Evolutionary conservation across 2,888 invertebrate genomes (phyloP), one percentile per base, ranked within the genome.

Genomic region (Aelia acuminata): DNA sequence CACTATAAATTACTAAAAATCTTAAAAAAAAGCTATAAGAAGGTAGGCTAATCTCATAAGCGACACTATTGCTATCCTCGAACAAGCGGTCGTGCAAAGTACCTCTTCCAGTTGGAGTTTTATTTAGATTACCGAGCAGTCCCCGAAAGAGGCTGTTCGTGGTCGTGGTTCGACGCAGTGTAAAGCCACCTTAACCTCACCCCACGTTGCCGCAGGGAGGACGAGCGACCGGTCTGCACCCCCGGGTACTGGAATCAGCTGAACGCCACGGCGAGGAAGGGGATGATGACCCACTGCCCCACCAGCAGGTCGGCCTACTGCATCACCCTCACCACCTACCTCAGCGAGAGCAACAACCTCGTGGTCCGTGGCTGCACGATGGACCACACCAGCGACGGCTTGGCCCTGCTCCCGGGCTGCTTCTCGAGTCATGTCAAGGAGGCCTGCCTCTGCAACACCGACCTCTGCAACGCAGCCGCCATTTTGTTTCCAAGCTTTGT

Each of bases 261-360:
- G 49, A 89, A 87, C 57, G n/a, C 39, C 20, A 53, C 87, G 18
- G 50, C 70, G 22, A 89, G 87, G 49, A 87, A 88, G 31, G 35
- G 11, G 80, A 63, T 89, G 88, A 80, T 84, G 39, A 89, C 88
- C 80, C 88, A 88, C 22, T 89, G 89, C 86, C 88, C 89, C 3
- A 84, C 80, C 50, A 87, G 87, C 31, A 88, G 50, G 35, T 88
- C 89, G 1, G 85, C 88, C 22, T 89, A 89, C 87, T 89, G 89
- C 80, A 63, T 75, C 31, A 84, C 75, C 5, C 22, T 87, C 26
- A 47, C 88, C 18, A 18, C 50, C 11, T 47, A 26, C n/a, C 26
- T 87, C 10, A 1, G 15, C 31, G 35, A n/a, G 35, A 3, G 18
- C 22, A 5, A 35, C 2, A 49, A 47, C n/a, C 26, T 3, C 1